Percentiles rank a stretch among this genome's conserved stretches.
These are phyloP conservation scores for Aptenodytes forsteri DNA, from an alignment of 2,113 vertebrate genomes.

Conservation along the genomic window DNA sequence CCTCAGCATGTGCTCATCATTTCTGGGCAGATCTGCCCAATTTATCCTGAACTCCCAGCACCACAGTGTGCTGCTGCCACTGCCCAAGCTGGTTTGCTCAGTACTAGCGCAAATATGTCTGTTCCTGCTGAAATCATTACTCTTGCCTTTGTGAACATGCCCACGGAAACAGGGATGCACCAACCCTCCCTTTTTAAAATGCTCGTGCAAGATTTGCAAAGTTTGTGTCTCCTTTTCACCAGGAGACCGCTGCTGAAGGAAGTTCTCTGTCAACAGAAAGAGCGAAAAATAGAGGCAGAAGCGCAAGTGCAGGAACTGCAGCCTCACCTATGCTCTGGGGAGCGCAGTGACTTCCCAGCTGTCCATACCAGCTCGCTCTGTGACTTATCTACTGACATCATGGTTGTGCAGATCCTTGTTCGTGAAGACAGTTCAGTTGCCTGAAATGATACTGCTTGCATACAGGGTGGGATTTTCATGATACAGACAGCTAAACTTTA, in stretches of 20 bases:
- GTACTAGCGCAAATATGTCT: background rate
- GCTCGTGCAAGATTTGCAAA: background rate
- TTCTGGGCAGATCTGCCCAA: background rate
- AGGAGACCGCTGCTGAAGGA: background rate
- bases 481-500: background rate
- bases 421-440: background rate
- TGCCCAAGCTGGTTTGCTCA: background rate
- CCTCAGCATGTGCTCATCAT: background rate
- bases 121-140: background rate
- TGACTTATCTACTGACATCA: background rate
- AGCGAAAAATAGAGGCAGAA: background rate
- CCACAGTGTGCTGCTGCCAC: background rate
- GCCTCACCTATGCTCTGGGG: too few species aligned
- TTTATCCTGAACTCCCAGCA: background rate
- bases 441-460: background rate
- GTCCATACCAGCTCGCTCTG: fast-evolving
- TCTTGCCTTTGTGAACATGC: background rate
- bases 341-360: background rate
- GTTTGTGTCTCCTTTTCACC: background rate
- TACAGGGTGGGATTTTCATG: background rate
- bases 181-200: background rate
- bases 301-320: background rate
- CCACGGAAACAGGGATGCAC: background rate
- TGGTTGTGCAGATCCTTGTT: background rate
- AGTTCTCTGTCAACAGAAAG: background rate